Evolutionary conservation across 30 jellyfish, hydroid and myxozoan genomes (phyloP).

Genomic region (Catostylus mosaicus): DNA sequence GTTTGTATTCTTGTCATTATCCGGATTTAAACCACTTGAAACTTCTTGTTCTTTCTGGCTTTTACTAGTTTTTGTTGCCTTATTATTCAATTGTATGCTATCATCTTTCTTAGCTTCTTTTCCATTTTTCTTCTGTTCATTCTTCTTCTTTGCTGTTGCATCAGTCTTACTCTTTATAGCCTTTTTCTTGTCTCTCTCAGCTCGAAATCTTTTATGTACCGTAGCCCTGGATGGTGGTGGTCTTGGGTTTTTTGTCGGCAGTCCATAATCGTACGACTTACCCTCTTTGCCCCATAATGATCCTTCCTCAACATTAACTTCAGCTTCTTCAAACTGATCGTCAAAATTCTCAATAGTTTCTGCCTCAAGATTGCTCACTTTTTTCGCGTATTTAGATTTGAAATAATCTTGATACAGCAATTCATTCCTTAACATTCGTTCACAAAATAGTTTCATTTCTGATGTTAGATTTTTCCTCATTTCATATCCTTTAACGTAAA

Average conservation of each 20-base stretch:
- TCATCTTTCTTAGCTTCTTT: too few relatives aligned
- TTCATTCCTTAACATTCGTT: conserved; percentile 90
- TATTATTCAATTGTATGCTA: too few relatives aligned
- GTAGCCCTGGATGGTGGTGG: conserved; percentile 36
- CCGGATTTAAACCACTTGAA: neutral
- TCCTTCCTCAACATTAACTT: conserved; percentile 56
- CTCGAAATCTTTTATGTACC: neutral
- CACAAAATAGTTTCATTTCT: conserved; percentile 61
- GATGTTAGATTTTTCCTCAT: conserved; percentile 82
- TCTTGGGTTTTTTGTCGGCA: conserved; percentile 57
- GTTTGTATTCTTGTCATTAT: neutral
- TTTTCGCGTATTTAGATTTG: conserved; percentile 51
- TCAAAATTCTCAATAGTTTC: conserved; percentile 81
- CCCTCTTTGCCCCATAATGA: conserved; percentile 53
- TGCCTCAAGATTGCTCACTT: conserved; percentile 66
- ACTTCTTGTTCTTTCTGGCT: too few relatives aligned
- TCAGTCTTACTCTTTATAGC: neutral
- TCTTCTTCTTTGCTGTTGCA: neutral
- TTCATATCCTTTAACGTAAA: conserved; percentile 89
- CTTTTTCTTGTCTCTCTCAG: neutral
- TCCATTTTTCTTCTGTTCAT: neutral
- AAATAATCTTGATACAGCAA: conserved; percentile 72
- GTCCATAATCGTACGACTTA: conserved; percentile 40
- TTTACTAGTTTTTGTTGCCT: too few relatives aligned
- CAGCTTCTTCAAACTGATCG: conserved; percentile 73